These are phyloP conservation scores for Cebidichthys violaceus DNA, from an alignment of 2,113 vertebrate genomes.

Conservation along the genomic window DNA sequence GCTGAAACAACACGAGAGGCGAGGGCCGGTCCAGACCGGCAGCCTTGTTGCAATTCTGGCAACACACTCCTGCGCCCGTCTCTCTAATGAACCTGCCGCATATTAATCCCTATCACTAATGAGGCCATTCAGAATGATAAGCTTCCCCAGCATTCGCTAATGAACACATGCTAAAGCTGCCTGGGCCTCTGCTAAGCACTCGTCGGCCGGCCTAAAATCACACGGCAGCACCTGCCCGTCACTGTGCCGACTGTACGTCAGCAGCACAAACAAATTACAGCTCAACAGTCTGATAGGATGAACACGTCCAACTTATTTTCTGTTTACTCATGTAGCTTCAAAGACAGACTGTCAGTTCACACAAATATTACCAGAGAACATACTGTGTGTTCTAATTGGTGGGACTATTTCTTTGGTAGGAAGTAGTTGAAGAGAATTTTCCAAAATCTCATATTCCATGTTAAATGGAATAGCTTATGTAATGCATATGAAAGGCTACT, in stretches of 20 bases:
- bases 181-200: constrained; percentile 48
- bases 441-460: not conserved
- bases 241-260: constrained; percentile 13
- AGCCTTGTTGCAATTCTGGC: constrained; percentile 69
- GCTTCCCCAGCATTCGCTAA: constrained; percentile 74
- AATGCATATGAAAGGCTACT: too few relatives aligned
- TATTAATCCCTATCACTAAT: constrained; percentile 80
- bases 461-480: too few relatives aligned
- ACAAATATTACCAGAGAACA: not conserved
- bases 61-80: constrained; percentile 62
- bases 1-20: constrained; percentile 40
- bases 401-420: not conserved
- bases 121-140: constrained; percentile 79
- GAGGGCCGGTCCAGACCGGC: constrained; percentile 35
- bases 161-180: constrained; percentile 75
- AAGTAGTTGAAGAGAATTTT: not conserved
- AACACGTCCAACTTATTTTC: not conserved
- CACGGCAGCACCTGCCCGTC: constrained; percentile 60
- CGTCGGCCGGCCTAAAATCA: constrained; percentile 30
- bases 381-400: not conserved
- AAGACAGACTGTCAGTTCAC: not conserved
- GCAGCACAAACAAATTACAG: constrained; percentile 8
- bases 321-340: not conserved
- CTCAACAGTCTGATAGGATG: not conserved
- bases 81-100: constrained; percentile 76